phyloP scores from a whole-genome alignment of 1,140 invertebrate species.

The Aethina tumida region DNA sequence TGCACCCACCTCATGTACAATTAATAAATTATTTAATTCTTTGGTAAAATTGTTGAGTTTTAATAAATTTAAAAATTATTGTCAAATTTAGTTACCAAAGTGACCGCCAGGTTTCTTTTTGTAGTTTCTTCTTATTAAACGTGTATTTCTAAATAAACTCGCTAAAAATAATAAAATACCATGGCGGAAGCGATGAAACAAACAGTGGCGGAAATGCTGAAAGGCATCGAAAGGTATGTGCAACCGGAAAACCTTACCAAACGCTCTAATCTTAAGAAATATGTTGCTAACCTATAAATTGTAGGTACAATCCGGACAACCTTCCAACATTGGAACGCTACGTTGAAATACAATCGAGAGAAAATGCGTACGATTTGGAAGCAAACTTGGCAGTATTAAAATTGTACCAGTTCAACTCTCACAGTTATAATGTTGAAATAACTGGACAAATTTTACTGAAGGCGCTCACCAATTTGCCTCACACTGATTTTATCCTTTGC shows the following conservation, averaged over 20 bases:
- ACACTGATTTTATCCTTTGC: constrained; percentile 94
- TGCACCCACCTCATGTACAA: too few species aligned
- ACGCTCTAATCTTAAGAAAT: constrained; percentile 3
- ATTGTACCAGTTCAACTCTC: constrained; percentile 90
- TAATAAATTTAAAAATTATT: not conserved
- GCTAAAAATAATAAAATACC: too few species aligned
- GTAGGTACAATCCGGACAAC: constrained; percentile 91
- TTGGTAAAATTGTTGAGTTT: not conserved
- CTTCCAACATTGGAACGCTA: constrained; percentile 81
- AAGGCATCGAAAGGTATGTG: constrained; percentile 67
- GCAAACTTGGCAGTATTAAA: constrained; percentile 89
- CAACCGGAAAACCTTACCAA: constrained; percentile 6
- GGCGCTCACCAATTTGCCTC: constrained; percentile 90
- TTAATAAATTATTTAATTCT: not conserved
- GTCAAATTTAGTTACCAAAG: constrained; percentile 1
- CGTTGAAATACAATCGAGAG: constrained; percentile 83
- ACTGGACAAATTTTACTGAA: constrained; percentile 83
- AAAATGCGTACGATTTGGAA: constrained; percentile 93
- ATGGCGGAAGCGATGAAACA: constrained; percentile 70
- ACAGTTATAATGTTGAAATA: constrained; percentile 72
- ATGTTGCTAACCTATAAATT: constrained; percentile 6
- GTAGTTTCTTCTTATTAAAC: too few species aligned
- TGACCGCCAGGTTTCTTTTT: not conserved
- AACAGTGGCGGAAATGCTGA: constrained; percentile 59
- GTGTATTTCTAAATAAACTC: too few species aligned